phyloP scores from a whole-genome alignment of 2,797 vertebrate species.

The Bovichtus variegatus region DNA sequence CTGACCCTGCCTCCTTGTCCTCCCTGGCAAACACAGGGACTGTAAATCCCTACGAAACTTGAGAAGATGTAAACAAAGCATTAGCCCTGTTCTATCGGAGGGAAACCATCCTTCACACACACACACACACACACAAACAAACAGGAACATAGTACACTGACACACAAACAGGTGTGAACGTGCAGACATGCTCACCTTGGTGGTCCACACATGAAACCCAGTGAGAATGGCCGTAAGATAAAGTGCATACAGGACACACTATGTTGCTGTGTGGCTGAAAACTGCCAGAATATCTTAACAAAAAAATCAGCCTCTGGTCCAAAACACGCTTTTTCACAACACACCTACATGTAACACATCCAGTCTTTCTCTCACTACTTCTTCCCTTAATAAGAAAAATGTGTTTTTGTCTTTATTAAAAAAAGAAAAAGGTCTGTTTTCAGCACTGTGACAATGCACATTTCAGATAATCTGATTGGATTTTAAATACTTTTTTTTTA shows the following conservation, averaged over 20 bases:
- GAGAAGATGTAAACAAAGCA: slow-evolving; percentile 76
- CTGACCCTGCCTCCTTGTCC: slow-evolving; percentile 40
- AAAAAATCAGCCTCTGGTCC: neutral
- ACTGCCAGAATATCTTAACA: neutral
- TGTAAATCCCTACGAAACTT: slow-evolving; percentile 76
- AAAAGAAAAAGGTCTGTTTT: too few species aligned
- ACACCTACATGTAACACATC: neutral
- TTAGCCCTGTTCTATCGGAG: slow-evolving; percentile 44
- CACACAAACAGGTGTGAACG: slow-evolving; percentile 17
- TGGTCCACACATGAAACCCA: neutral
- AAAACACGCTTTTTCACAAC: neutral
- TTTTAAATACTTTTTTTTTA: neutral
- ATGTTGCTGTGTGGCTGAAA: neutral
- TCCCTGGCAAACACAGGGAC: slow-evolving; percentile 45
- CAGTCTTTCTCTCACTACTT: neutral
- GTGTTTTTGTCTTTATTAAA: neutral
- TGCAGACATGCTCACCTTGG: slow-evolving; percentile 21
- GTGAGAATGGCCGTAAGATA: neutral
- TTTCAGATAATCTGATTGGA: neutral
- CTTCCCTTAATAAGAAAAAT: neutral
- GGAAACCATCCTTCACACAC: slow-evolving; percentile 4
- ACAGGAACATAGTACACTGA: neutral
- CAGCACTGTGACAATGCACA: too few species aligned
- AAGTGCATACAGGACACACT: neutral
- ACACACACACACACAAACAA: slow-evolving; percentile 13